These are phyloP conservation scores for Triplophysa rosa DNA, from an alignment of 2,113 vertebrate species.

Conservation along the genomic window DNA sequence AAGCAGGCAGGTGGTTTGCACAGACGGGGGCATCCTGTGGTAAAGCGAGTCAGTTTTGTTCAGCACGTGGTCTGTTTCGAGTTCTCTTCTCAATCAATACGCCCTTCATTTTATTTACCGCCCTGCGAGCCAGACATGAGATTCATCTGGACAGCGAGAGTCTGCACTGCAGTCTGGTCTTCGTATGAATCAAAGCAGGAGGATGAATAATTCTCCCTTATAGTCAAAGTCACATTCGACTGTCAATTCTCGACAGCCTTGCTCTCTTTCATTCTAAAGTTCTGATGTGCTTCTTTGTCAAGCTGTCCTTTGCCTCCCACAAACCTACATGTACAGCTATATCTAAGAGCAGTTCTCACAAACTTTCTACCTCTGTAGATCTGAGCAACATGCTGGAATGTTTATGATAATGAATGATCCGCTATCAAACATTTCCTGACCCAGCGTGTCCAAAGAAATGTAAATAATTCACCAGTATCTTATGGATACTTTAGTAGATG, in stretches of 20 bases:
- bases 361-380: slow-evolving; percentile 25
- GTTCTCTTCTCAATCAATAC: slow-evolving; percentile 9
- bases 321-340: neutral
- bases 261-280: neutral
- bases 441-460: neutral
- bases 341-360: neutral
- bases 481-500: neutral
- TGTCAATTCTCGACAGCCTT: slow-evolving; percentile 11
- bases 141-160: slow-evolving; percentile 27
- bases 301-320: neutral
- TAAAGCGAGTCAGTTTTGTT: neutral
- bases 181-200: slow-evolving; percentile 34
- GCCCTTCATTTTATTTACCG: slow-evolving; percentile 5
- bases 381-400: slow-evolving; percentile 5
- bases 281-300: slow-evolving; percentile 10
- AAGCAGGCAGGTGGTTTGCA: slow-evolving; percentile 7
- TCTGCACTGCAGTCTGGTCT: slow-evolving; percentile 21
- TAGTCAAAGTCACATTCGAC: slow-evolving; percentile 34
- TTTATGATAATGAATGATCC: slow-evolving; percentile 30
- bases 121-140: slow-evolving; percentile 8
- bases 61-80: neutral
- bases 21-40: neutral
- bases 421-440: slow-evolving; percentile 17
- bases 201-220: slow-evolving; percentile 33
- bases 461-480: slow-evolving; percentile 30